phyloP scores from a whole-genome alignment of 2,113 vertebrate species.

The Protobothrops flavoviridis region DNA sequence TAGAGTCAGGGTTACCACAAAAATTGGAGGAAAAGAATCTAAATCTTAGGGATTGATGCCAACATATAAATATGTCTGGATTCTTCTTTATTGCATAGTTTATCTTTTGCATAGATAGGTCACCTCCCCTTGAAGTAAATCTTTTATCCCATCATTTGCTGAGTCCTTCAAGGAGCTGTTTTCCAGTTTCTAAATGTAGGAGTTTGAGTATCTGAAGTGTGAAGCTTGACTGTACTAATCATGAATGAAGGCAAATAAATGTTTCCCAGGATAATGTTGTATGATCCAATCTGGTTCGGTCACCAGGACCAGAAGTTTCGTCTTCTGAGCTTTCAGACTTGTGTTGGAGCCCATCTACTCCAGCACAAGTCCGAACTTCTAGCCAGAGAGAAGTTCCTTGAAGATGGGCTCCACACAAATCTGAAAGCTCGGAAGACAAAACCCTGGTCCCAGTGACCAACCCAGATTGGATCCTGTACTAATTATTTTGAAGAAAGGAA shows the following conservation, averaged over 20 bases:
- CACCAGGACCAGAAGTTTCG: not conserved
- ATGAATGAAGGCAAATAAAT: not conserved
- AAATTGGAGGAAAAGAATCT: not conserved
- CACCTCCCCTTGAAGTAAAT: not conserved
- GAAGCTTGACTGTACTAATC: no score
- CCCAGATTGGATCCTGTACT: not conserved
- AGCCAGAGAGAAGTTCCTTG: not conserved
- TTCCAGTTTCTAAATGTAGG: not conserved
- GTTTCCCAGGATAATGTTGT: not conserved
- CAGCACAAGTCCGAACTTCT: not conserved
- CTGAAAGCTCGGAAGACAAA: not conserved
- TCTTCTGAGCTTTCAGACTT: not conserved
- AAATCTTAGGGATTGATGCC: not conserved
- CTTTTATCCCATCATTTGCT: not conserved
- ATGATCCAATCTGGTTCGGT: not conserved
- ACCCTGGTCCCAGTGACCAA: not conserved
- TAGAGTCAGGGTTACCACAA: not conserved
- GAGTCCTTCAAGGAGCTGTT: not conserved
- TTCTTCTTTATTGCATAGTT: not conserved
- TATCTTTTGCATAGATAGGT: not conserved
- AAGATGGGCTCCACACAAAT: not conserved
- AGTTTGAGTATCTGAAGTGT: not conserved
- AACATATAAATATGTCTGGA: not conserved
- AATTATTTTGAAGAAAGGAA: not conserved
- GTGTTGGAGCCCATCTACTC: not conserved